Conservation (phyloP, 2,888 invertebrate genomes). For the Rotaria sp. region DNA sequence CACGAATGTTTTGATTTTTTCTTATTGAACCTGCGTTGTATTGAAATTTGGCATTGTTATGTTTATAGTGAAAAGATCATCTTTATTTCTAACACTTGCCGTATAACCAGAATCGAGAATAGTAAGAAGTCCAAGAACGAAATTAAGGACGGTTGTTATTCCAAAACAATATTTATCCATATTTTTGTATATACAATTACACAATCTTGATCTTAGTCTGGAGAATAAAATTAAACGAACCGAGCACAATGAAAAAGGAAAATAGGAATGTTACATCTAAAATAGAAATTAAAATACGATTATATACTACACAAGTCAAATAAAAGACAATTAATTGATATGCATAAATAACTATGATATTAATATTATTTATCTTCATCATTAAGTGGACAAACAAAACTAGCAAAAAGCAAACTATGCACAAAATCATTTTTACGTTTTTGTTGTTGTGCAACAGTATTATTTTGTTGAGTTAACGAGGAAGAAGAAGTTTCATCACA, state of each 20-base stretch:
- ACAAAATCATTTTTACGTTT: background rate
- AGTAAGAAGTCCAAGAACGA: background rate
- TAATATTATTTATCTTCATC: conserved; percentile 14
- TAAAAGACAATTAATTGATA: background rate
- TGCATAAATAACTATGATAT: background rate
- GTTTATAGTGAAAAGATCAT: background rate
- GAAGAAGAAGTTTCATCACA: background rate
- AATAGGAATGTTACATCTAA: conserved; percentile 1
- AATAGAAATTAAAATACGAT: background rate
- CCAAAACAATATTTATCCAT: background rate
- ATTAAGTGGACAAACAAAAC: conserved; percentile 7
- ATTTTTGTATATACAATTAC: background rate
- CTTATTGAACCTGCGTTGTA: background rate
- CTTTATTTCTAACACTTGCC: conserved; percentile 15
- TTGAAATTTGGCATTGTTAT: conserved; percentile 25
- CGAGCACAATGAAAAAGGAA: background rate
- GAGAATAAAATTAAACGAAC: background rate
- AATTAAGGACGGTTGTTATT: background rate
- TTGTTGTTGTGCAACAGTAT: background rate
- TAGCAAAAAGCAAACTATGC: conserved; percentile 5
- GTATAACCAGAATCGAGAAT: background rate
- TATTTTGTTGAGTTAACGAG: background rate
- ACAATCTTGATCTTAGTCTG: background rate
- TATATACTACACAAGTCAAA: background rate
- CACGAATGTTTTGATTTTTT: background rate